These are phyloP conservation scores for Acanthis flammea DNA, from an alignment of 2,797 vertebrate species.

Conservation along the genomic window DNA sequence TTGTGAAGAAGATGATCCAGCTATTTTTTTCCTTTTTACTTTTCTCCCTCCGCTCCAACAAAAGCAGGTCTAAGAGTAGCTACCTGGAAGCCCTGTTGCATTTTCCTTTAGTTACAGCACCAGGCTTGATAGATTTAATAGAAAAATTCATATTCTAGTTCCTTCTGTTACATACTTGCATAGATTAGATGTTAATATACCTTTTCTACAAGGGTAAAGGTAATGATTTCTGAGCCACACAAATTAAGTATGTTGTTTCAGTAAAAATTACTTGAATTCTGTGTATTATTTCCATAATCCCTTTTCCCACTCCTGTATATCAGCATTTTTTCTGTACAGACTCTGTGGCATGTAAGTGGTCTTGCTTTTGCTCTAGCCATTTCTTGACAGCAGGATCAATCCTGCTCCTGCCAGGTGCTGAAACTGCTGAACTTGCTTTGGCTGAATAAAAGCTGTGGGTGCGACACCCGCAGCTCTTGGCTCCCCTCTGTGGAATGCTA, in stretches of 20 bases:
- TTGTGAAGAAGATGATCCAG: neutral
- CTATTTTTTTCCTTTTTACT: neutral
- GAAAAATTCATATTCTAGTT: neutral
- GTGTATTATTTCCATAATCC: neutral
- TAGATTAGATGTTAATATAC: neutral
- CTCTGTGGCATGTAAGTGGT: neutral
- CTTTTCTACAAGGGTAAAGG: neutral
- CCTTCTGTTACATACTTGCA: neutral
- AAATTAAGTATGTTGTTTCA: neutral
- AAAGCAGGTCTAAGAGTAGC: neutral
- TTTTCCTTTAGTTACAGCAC: neutral
- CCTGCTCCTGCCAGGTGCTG: constrained; percentile 35
- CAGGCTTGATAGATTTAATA: neutral
- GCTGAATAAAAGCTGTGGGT: constrained; percentile 19
- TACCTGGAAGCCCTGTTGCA: neutral
- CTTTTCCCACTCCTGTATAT: neutral
- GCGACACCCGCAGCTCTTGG: constrained; percentile 26
- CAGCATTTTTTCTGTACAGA: neutral
- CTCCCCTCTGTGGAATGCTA: constrained; percentile 69
- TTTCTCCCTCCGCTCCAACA: rapidly evolving
- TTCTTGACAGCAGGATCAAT: constrained; percentile 24
- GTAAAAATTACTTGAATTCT: neutral
- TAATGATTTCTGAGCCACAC: neutral
- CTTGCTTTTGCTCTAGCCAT: neutral
- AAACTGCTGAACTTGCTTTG: neutral